phyloP scores from a whole-genome alignment of 2,888 invertebrate genomes.

The Nemurella pictetii region DNA sequence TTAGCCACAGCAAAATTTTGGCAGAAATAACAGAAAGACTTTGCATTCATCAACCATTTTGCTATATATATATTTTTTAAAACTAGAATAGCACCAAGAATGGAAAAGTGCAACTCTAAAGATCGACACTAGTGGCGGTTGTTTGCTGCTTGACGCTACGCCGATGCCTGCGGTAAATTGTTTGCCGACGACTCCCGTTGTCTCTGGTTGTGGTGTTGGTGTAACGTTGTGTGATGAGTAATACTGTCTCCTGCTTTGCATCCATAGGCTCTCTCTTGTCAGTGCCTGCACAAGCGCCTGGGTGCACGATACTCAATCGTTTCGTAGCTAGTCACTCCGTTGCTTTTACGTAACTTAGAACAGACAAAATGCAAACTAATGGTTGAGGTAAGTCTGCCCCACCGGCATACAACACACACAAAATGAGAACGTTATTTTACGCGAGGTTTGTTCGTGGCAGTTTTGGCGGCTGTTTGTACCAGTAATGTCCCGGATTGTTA shows the following conservation, averaged over 20 bases:
- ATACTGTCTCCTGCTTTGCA: conserved; percentile 41
- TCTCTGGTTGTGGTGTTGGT: conserved; percentile 31
- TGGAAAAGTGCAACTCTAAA: no score
- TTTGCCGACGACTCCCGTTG: not conserved
- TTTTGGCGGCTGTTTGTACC: no score
- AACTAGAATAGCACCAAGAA: no score
- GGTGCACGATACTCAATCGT: conserved; percentile 35
- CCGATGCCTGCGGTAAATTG: not conserved
- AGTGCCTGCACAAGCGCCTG: conserved; percentile 28
- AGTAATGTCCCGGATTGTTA: no score
- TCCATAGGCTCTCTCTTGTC: conserved; percentile 41
- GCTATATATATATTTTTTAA: not conserved
- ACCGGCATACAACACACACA: not conserved
- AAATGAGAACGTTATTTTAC: not conserved
- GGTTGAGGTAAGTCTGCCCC: conserved; percentile 33
- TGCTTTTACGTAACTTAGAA: conserved; percentile 32
- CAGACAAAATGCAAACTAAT: conserved; percentile 25
- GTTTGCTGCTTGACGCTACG: not conserved
- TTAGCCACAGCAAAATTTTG: no score
- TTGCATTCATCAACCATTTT: no score
- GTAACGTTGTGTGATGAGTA: conserved; percentile 39
- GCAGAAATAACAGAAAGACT: no score
- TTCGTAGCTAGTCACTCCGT: conserved; percentile 37
- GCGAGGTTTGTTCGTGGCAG: not conserved
- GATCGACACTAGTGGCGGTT: not conserved